Base-by-base conservation (phyloP, 2,113 vertebrate genomes). In the Cephalopholis sonnerati region DNA sequence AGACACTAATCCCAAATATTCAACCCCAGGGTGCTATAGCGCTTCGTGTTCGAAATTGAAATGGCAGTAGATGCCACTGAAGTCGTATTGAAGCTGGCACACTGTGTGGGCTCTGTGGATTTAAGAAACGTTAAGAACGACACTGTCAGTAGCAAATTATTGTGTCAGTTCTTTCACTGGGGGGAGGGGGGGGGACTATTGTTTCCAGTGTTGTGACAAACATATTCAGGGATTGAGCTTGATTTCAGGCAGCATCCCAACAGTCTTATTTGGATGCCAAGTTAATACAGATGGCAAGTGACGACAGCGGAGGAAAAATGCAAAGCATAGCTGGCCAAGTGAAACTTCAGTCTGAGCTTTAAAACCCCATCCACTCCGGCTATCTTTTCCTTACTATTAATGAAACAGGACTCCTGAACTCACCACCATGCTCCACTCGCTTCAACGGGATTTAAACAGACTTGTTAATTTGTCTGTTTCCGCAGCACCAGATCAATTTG, bases 131-230 rank as follows among this genome's bases (percentile, higher is more conserved):
- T 50, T 63, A 41, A 80, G 77, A 74, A 48, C 63, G 2, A 61
- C 24, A 36, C 25, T 61, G 65, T 68, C 71, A 82, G 39, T 6
- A 16, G 65, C 25, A 79, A 73, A 89, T 76, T 48, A 83, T 32
- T 74, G 50, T 76, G 68, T 84, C 71, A 62, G 41, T 71, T 76
- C 62, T 50, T 73, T 70, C 46, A 70, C 73, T 11, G 11, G 41
- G 11, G 41, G 41, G 41, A 11, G 11, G 41, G 4, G 3, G 11
- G 36, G 36, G 22, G 53, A 50, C 48, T 75, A 55, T 73, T 74
- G 63, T 81, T 83, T 80, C 50, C 80, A 83, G 39, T 51, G 74
- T 55, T 71, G 73, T 87, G 75, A 81, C 68, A 88, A 72, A 83
- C 29, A 72, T 41, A 84, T 81, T 86, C 32, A 78, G 18, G 62